Conservation (phyloP, 2,797 vertebrate genomes). For the Sebastes alutus region DNA sequence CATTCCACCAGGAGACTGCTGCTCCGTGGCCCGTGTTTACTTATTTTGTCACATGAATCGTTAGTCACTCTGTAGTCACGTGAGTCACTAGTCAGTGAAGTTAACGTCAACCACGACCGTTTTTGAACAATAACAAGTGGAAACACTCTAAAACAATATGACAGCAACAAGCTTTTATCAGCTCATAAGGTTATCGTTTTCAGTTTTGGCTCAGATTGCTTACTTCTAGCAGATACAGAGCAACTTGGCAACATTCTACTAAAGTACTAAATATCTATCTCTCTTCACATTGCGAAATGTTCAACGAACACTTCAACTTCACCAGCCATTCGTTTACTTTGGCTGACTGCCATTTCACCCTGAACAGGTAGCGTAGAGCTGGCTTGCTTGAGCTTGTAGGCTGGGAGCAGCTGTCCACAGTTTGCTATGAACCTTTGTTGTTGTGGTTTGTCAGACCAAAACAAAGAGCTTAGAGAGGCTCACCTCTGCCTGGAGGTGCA, state of each 20-base stretch:
- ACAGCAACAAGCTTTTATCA: neutral
- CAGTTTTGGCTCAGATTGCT: neutral
- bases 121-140: neutral
- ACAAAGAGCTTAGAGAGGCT: constrained; percentile 24
- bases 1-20: too few species aligned
- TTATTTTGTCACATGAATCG: too few species aligned
- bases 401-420: constrained; percentile 42
- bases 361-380: constrained; percentile 34
- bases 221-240: constrained; percentile 5
- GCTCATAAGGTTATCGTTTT: neutral
- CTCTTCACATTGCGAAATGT: constrained; percentile 27
- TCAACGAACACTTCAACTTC: constrained; percentile 46
- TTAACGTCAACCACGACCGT: neutral
- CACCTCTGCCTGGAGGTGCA: neutral
- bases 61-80: too few species aligned
- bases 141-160: neutral
- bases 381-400: constrained; percentile 48
- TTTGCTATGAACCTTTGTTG: constrained; percentile 26
- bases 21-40: too few species aligned
- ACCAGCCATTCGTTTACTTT: constrained; percentile 45
- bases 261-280: constrained; percentile 31
- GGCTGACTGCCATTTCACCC: constrained; percentile 51
- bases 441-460: constrained; percentile 50
- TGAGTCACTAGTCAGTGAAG: too few species aligned
- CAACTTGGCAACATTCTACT: neutral